Evolutionary conservation across 2,113 vertebrate species (phyloP).

Genomic region (Lampris incognitus): DNA sequence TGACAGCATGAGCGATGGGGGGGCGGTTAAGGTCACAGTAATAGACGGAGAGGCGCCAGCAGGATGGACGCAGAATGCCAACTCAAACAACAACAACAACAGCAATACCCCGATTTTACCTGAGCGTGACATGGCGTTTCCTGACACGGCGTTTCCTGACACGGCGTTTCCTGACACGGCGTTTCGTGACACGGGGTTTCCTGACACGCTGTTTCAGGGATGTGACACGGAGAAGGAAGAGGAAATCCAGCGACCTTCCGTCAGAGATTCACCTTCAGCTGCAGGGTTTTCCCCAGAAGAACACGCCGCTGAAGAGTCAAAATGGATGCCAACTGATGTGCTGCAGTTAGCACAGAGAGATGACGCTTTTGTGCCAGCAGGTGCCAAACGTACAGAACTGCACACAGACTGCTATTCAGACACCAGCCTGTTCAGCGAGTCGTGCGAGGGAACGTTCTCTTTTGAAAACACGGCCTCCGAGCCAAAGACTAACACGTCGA

Average conservation of each 20-base stretch:
- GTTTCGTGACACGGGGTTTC: too few relatives aligned
- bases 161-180: too few relatives aligned
- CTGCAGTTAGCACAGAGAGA: slow-evolving; percentile 69
- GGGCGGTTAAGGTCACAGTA: slow-evolving; percentile 69
- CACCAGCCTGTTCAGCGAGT: slow-evolving; percentile 43
- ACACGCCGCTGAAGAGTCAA: slow-evolving; percentile 27
- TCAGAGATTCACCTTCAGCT: slow-evolving; percentile 10
- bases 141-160: too few relatives aligned
- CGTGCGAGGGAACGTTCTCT: slow-evolving; percentile 28
- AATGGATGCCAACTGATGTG: slow-evolving; percentile 72
- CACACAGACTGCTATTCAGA: slow-evolving; percentile 46
- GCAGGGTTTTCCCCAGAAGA: slow-evolving; percentile 35
- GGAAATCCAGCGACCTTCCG: slow-evolving; percentile 7
- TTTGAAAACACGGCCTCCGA: slow-evolving; percentile 31
- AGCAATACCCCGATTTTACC: slow-evolving; percentile 44
- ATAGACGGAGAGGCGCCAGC: slow-evolving; percentile 62
- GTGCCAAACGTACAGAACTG: slow-evolving; percentile 73
- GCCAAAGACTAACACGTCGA: slow-evolving; percentile 56
- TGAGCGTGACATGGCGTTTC: slow-evolving; percentile 14
- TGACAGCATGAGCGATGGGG: slow-evolving; percentile 35
- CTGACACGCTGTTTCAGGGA: slow-evolving; percentile 28
- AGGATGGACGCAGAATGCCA: slow-evolving; percentile 55
- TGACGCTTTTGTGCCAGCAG: slow-evolving; percentile 60
- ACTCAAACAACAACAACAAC: slow-evolving; percentile 90
- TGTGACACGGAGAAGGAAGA: slow-evolving; percentile 28